Conservation (phyloP, 2,797 vertebrate species). For the Scolopax bukidnonensis region DNA sequence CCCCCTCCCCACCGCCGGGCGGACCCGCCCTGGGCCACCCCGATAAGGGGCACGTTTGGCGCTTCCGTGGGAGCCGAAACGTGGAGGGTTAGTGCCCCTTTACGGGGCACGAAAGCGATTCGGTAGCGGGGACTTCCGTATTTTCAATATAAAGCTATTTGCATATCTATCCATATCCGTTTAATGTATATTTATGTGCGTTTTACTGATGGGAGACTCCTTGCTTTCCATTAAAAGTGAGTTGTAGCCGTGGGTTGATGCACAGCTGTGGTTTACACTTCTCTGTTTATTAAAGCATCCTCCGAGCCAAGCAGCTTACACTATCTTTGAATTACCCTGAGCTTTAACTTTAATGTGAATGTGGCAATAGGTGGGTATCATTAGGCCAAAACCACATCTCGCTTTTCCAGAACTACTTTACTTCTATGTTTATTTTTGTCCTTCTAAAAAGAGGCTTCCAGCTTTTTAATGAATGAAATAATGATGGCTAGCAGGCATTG, state of each 20-base stretch:
- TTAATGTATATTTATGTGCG: fast-evolving
- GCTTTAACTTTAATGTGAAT: not conserved
- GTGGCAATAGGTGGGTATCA: fast-evolving
- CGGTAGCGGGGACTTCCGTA: fast-evolving
- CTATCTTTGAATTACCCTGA: not conserved
- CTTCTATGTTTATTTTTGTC: not conserved
- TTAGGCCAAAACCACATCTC: not conserved
- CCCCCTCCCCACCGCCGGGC: not conserved
- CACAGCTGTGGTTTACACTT: fast-evolving
- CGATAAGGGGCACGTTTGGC: not conserved
- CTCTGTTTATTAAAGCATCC: fast-evolving
- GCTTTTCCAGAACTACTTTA: not conserved
- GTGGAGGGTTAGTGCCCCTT: fast-evolving
- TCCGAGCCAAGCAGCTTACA: fast-evolving
- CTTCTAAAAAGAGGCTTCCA: not conserved
- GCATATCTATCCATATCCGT: fast-evolving
- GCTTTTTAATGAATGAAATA: not conserved
- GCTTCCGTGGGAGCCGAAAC: fast-evolving
- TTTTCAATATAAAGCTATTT: fast-evolving
- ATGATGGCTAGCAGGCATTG: not conserved
- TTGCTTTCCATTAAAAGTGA: fast-evolving
- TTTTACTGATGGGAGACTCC: fast-evolving
- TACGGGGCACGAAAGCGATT: fast-evolving
- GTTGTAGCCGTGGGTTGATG: not conserved
- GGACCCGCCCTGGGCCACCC: not conserved